Base-by-base conservation (phyloP, 37 sponge, comb jelly and placozoan species). In the Halichondria panicea region DNA sequence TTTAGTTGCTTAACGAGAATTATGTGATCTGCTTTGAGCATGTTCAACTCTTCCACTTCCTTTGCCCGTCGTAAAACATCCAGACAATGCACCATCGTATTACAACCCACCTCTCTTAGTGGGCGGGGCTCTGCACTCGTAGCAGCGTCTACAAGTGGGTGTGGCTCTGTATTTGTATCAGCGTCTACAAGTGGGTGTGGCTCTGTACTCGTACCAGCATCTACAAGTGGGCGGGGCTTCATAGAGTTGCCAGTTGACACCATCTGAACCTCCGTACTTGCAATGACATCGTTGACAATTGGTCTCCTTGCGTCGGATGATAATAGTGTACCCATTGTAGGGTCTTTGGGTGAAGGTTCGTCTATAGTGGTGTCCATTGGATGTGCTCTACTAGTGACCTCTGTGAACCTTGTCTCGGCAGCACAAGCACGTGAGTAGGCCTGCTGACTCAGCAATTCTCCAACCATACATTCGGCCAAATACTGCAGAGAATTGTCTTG, bases 31-130 rank as follows among this genome's bases (percentile, higher is more conserved):
- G 28, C 72, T 33, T 73, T 63, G 36, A 73, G 3, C 30, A 42
- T 35, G 24, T 66, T 43, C 9, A 81, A 38, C 33, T 66, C 43
- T n/a, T 81, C 82, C 41, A 44, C 59, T 44, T 71, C 72, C 54
- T 73, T 71, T 0, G 57, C 66, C 25, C 74, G 33, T 56, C 64
- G 21, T 43, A 73, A 24, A 7, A 81, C 43, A 12, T 81, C 82
- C 27, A n/a, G 21, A 28, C 63, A 55, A 25, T 38, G 72, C 55
- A 81, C 33, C 19, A 19, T 52, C 25, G 72, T 81, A 53, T 81
- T 72, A 31, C 69, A 81, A 6, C 43, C 40, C 11, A 67, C 57
- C 11, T 78, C 68, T 32, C 36, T 55, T 5, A 4, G 18, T 7
- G 25, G 52, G 11, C 11, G 13, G 15, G 52, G 15, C 15, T 13